Conservation (phyloP, 2,113 vertebrate genomes). For the Antennarius striatus region DNA sequence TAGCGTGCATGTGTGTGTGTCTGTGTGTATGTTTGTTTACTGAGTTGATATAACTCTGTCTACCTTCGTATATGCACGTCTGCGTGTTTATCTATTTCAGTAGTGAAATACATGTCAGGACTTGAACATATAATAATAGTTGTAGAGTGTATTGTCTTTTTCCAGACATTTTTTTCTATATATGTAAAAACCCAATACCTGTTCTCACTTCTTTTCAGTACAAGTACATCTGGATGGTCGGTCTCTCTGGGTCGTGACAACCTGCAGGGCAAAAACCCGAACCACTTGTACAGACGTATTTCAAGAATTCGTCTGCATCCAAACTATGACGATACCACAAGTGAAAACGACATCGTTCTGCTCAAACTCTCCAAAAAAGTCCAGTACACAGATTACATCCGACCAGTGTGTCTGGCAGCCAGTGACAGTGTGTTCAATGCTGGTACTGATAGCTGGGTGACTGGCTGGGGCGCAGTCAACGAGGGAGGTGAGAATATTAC, state of each 20-base stretch:
- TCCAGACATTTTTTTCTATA: background rate
- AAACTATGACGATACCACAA: constrained; percentile 49
- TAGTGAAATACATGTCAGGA: too few relatives aligned
- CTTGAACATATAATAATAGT: too few relatives aligned
- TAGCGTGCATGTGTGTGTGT: too few relatives aligned
- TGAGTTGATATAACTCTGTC: too few relatives aligned
- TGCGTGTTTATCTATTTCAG: too few relatives aligned
- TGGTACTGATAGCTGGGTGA: constrained; percentile 80
- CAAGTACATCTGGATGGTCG: rapidly evolving
- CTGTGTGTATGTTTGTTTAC: too few relatives aligned
- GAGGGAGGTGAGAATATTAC: constrained; percentile 72
- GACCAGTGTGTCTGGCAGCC: constrained; percentile 81
- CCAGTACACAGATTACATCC: constrained; percentile 74
- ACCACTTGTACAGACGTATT: constrained; percentile 31
- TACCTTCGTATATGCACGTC: too few relatives aligned
- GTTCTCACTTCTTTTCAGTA: background rate
- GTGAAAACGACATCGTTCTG: constrained; percentile 80
- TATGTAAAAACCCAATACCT: rapidly evolving
- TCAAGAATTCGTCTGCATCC: constrained; percentile 60
- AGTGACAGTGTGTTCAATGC: constrained; percentile 73
- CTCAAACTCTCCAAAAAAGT: constrained; percentile 69
- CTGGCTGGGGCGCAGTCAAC: constrained; percentile 81
- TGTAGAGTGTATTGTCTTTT: too few relatives aligned
- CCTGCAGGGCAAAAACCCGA: constrained; percentile 37
- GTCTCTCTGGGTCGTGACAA: constrained; percentile 54